Conservation (phyloP, 2,888 invertebrate species). For the Rhagonycha lutea region DNA sequence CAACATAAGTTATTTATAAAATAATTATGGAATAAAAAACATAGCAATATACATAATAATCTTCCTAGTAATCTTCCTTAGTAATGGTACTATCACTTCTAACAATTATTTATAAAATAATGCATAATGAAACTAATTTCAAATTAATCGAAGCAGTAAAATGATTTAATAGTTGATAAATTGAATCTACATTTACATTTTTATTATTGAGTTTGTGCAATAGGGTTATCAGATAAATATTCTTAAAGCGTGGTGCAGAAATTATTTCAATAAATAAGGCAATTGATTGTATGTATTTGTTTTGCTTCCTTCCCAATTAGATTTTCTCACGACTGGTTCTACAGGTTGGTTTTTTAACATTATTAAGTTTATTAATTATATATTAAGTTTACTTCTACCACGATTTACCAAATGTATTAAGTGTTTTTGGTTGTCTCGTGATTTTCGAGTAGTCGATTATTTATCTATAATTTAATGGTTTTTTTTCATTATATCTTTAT, state of each 20-base stretch:
- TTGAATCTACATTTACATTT: background rate
- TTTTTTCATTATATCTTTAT: background rate
- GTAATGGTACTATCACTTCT: too few species aligned
- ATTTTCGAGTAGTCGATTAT: background rate
- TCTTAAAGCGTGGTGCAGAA: conserved; percentile 12
- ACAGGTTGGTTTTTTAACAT: conserved; percentile 31
- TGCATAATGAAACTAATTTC: background rate
- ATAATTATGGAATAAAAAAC: too few species aligned
- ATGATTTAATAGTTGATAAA: background rate
- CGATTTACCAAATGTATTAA: conserved; percentile 35
- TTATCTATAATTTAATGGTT: background rate
- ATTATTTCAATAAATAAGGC: conserved; percentile 23
- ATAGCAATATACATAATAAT: too few species aligned
- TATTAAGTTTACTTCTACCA: conserved; percentile 29
- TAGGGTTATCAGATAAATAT: background rate
- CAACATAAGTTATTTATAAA: too few species aligned
- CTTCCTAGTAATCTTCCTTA: too few species aligned
- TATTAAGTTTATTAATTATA: conserved; percentile 39
- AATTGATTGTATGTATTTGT: conserved; percentile 20
- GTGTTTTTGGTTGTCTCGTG: conserved; percentile 32
- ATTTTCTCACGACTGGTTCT: conserved; percentile 24
- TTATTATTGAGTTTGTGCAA: background rate
- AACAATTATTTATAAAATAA: too few species aligned
- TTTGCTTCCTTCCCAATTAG: conserved; percentile 26
- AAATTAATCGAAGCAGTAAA: background rate